Base-by-base conservation (phyloP, 2,888 invertebrate genomes). In the Cerastis leucographa region DNA sequence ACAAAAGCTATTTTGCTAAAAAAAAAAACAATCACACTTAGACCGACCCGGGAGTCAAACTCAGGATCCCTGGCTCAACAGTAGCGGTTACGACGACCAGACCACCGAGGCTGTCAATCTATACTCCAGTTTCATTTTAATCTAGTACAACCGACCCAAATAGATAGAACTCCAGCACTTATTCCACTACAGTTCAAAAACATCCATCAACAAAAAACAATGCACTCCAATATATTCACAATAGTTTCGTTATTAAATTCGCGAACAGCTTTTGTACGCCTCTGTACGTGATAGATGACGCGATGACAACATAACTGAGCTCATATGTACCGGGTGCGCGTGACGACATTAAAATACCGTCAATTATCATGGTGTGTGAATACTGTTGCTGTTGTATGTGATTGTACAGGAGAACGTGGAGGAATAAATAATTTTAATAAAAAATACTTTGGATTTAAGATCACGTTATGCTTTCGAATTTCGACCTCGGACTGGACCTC, bases 311-410 rank as follows among this genome's bases (percentile, higher is more conserved):
- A 85, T 51, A 84, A 84, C 84, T 65, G 80, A 85, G 73, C 77
- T 86, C 84, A 65, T 62, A 65, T 69, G 74, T 74, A 77, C 62
- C 77, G 56, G n/a, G 66, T 85, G 84, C 44, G 0, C 29, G 75
- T 85, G 85, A 84, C 84, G 73, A 79, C 84, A 84, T 86, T 74
- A 86, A 86, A 86, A 76, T 67, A 72, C 25, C 74, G 81, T 86
- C 76, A 84, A 84, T 86, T 84, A 72, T 84, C 62, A 25, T 64
- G 62, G 12, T n/a, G 29, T 51, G 29, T 70, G 81, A 70, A 81
- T 70, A 74, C 81, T 85, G 40, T 65, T 81, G 65, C 54, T 65
- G 80, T 61, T 35, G 54, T 29, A 35, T 62, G 25, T 61, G 7
- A 67, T 64, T 71, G 46, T 35, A 35, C 35, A 35, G 35, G 35